phyloP scores from a whole-genome alignment of 2,888 invertebrate species.

The Spilarctia lutea region DNA sequence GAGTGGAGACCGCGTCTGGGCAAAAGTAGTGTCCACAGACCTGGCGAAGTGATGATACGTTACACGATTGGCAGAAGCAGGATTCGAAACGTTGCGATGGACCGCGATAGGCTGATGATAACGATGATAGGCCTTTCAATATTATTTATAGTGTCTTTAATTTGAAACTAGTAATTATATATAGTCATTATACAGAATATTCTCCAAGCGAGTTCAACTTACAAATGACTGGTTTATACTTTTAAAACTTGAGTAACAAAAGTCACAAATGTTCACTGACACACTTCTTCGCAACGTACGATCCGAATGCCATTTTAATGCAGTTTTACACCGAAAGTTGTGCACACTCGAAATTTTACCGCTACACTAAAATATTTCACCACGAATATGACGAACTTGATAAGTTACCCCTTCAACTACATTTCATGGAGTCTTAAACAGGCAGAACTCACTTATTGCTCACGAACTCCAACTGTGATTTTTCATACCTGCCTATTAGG shows the following conservation, averaged over 20 bases:
- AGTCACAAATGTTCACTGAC: constrained; percentile 30
- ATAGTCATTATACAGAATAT: too few species aligned
- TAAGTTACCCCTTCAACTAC: constrained; percentile 57
- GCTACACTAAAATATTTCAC: constrained; percentile 67
- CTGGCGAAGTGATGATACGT: too few species aligned
- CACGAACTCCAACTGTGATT: background rate
- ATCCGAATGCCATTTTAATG: constrained; percentile 49
- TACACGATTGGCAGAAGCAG: too few species aligned
- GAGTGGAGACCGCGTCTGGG: too few species aligned
- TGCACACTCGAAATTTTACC: constrained; percentile 60
- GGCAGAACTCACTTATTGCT: background rate
- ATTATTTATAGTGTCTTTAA: too few species aligned
- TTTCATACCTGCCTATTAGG: background rate
- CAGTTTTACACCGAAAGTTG: constrained; percentile 72
- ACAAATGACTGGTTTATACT: background rate
- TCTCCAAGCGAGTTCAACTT: background rate
- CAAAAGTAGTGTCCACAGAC: too few species aligned
- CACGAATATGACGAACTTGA: constrained; percentile 63
- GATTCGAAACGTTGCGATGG: too few species aligned
- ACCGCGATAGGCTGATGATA: too few species aligned
- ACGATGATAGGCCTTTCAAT: too few species aligned
- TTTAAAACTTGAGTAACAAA: background rate
- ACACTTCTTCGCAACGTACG: constrained; percentile 18
- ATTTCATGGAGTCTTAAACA: background rate
- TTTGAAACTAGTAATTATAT: too few species aligned